Base-by-base conservation (phyloP, 1,140 invertebrate genomes). In the Sinella curviseta region DNA sequence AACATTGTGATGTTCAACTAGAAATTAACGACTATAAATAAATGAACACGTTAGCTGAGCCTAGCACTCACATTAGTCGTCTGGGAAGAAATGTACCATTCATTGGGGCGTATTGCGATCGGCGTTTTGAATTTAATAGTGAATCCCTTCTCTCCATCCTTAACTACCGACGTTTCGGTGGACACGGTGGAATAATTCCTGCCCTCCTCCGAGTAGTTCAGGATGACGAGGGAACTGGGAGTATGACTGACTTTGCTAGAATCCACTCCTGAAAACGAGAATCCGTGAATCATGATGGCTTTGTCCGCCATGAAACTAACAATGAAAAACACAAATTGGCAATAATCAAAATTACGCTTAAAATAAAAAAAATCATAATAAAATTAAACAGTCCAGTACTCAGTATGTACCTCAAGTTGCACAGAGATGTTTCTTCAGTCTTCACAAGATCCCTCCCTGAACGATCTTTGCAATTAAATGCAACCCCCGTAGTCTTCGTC, bases 371-470 rank as follows among this genome's bases (percentile, higher is more conserved):
- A n/a, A n/a, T n/a, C n/a, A n/a, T n/a, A n/a, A n/a, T n/a, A n/a
- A n/a, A n/a, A n/a, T n/a, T n/a, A n/a, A n/a, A n/a, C n/a, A n/a
- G n/a, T n/a, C n/a, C n/a, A n/a, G n/a, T n/a, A n/a, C n/a, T n/a
- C n/a, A n/a, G n/a, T n/a, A n/a, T n/a, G 2, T 67, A 79, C 78
- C 78, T 80, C 79, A 80, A 28, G 79, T 80, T 80, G 65, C 79
- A 80, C 17, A 80, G 26, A 55, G 74, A 36, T 12, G 77, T 4
- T 12, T 67, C 60, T 55, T 80, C 76, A 26, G 55, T 77, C 1
- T 77, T 48, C 1, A 80, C n/a, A 35, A 39, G 12, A 12, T 35
- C 57, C 20, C 65, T 55, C 16, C 54, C 35, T 31, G 73, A 77
- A n/a, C 79, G 36, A 57, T 77, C 79, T 24, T 80, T 77, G 35